A percentile compares a stretch with the other conserved stretches of the same genome.
Evolutionary conservation across 2,113 vertebrate genomes (phyloP).

Genomic region (Melanerpes aurifrons): DNA sequence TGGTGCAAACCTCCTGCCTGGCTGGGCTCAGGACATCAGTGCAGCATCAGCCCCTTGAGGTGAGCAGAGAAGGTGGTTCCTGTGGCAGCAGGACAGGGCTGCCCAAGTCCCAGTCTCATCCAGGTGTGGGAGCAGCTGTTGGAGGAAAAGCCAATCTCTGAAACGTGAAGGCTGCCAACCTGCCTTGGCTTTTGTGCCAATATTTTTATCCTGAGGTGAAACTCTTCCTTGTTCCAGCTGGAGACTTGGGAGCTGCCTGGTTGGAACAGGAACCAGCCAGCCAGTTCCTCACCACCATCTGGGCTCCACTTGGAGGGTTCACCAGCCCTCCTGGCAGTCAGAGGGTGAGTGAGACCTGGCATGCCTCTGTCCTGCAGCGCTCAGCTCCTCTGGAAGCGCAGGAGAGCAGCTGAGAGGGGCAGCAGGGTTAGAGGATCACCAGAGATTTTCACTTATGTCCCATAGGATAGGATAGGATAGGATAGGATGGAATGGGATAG

Average conservation of each 20-base stretch:
- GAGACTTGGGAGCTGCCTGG: not conserved
- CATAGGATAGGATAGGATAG: too few species aligned
- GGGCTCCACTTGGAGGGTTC: not conserved
- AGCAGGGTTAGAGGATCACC: not conserved
- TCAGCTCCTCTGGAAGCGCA: not conserved
- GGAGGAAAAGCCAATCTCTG: not conserved
- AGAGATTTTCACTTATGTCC: not conserved
- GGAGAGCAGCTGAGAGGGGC: not conserved
- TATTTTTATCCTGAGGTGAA: not conserved
- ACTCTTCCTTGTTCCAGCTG: not conserved
- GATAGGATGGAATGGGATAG: too few species aligned
- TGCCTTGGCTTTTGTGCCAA: not conserved
- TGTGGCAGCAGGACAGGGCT: not conserved
- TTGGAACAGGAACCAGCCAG: not conserved
- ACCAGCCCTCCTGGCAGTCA: not conserved
- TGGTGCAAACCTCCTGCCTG: not conserved
- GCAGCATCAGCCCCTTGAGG: not conserved
- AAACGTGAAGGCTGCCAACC: not conserved
- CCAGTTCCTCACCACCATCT: not conserved
- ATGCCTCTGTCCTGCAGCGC: not conserved
- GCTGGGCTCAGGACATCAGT: not conserved
- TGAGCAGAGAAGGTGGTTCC: not conserved
- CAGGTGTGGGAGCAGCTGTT: constrained; percentile 34
- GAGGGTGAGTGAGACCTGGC: not conserved
- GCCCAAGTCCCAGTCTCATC: not conserved